phyloP scores from a whole-genome alignment of 1,140 invertebrate species.

The Arion vulgaris region DNA sequence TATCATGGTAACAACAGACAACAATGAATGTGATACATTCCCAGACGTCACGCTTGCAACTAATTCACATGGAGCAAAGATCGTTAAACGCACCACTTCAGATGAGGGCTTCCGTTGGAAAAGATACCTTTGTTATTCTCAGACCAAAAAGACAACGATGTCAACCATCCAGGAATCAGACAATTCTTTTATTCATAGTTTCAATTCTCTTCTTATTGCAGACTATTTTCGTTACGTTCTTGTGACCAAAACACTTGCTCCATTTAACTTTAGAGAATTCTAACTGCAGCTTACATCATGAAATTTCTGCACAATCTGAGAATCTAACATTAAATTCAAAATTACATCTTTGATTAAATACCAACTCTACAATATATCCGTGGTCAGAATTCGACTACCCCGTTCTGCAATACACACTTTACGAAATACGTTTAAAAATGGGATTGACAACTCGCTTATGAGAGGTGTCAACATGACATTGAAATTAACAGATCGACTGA shows the following conservation, averaged over 20 bases:
- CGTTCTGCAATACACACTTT: constrained; percentile 49
- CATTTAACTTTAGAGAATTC: neutral
- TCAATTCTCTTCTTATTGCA: neutral
- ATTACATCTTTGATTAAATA: neutral
- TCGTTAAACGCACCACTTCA: neutral
- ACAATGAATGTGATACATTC: constrained; percentile 22
- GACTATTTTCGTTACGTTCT: neutral
- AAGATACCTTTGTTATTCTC: constrained; percentile 29
- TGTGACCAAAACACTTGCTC: neutral
- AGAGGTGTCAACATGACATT: constrained; percentile 52
- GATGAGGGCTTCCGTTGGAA: neutral
- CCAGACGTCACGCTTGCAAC: constrained; percentile 31
- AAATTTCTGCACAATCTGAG: neutral
- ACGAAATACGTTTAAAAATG: constrained; percentile 50
- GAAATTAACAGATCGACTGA: constrained; percentile 41
- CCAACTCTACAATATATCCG: constrained; percentile 7
- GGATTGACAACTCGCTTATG: constrained; percentile 50
- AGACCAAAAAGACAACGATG: constrained; percentile 1
- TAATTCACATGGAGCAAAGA: neutral
- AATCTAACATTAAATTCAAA: neutral
- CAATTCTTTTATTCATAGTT: neutral
- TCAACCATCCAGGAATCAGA: neutral
- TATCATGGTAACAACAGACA: neutral
- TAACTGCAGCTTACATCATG: too few relatives aligned
- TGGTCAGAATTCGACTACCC: constrained; percentile 56